Evolutionary conservation across 1,140 invertebrate genomes (phyloP).

Genomic region (Brachionus manjavacas): DNA sequence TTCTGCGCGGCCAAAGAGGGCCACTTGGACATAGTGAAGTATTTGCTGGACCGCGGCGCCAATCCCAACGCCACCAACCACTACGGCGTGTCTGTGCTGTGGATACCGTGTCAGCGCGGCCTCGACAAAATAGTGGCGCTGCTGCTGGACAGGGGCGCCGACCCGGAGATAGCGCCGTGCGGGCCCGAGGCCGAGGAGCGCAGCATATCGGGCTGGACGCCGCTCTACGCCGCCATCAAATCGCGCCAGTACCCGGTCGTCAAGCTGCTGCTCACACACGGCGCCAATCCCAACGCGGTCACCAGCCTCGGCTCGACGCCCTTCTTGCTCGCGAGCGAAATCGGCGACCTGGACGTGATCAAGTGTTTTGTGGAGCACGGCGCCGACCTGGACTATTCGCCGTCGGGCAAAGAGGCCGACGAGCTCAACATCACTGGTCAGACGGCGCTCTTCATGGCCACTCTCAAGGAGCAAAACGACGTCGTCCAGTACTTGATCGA

Average conservation of each 20-base stretch:
- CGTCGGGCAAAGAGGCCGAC: constrained; percentile 36
- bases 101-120: constrained; percentile 42
- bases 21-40: constrained; percentile 86
- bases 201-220: constrained; percentile 42
- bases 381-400: constrained; percentile 39
- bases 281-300: constrained; percentile 42
- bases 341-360: constrained; percentile 41
- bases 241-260: constrained; percentile 29
- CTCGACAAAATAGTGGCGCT: constrained; percentile 37
- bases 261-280: not conserved
- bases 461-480: constrained; percentile 42
- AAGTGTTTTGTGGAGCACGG: constrained; percentile 39
- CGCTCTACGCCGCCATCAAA: constrained; percentile 43
- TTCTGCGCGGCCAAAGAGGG: constrained; percentile 99
- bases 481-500: constrained; percentile 41
- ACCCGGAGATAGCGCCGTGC: constrained; percentile 15
- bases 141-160: constrained; percentile 4
- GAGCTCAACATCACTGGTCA: constrained; percentile 41
- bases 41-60: constrained; percentile 70
- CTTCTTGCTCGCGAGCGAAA: constrained; percentile 41
- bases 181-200: constrained; percentile 29
- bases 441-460: constrained; percentile 42
- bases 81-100: constrained; percentile 28
- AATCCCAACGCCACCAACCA: constrained; percentile 42
- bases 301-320: constrained; percentile 43